Percentiles rank a stretch among this genome's conserved stretches.
Conservation (phyloP, 2,113 vertebrate genomes). For the Poecile atricapillus region DNA sequence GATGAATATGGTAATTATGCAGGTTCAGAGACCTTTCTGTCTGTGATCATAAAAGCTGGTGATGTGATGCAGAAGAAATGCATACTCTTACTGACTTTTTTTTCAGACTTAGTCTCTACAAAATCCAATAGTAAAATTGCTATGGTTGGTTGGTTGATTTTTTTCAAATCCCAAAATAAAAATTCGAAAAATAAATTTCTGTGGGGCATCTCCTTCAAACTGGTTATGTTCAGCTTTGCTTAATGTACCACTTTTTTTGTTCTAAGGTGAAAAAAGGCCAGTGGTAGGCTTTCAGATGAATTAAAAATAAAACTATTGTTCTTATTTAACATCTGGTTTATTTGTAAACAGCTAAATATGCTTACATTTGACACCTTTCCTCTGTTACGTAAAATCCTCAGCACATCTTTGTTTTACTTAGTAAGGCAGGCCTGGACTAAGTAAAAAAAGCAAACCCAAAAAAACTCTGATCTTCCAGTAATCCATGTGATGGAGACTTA, state of each 20-base stretch:
- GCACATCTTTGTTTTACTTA: not conserved
- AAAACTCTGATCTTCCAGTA: not conserved
- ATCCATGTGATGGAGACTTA: not conserved
- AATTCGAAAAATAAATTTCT: not conserved
- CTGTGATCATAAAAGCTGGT: not conserved
- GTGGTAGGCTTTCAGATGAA: not conserved
- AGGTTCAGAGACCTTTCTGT: not conserved
- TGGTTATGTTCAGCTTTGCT: not conserved
- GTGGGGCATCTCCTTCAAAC: not conserved
- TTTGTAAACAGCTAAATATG: not conserved
- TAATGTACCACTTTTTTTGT: not conserved
- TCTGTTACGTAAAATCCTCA: not conserved
- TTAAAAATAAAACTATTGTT: not conserved
- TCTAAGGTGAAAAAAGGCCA: not conserved
- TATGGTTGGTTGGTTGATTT: not conserved
- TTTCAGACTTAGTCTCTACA: not conserved
- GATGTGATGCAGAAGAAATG: constrained; percentile 1
- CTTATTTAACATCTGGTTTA: not conserved
- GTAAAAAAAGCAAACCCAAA: not conserved
- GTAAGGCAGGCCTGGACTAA: not conserved
- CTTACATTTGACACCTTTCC: not conserved
- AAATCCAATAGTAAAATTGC: not conserved
- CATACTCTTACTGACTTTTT: not conserved
- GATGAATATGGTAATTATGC: not conserved
- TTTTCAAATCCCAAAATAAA: not conserved